These are phyloP conservation scores for Cataglyphis cursor DNA, from an alignment of 2,888 invertebrate species.

Conservation along the genomic window DNA sequence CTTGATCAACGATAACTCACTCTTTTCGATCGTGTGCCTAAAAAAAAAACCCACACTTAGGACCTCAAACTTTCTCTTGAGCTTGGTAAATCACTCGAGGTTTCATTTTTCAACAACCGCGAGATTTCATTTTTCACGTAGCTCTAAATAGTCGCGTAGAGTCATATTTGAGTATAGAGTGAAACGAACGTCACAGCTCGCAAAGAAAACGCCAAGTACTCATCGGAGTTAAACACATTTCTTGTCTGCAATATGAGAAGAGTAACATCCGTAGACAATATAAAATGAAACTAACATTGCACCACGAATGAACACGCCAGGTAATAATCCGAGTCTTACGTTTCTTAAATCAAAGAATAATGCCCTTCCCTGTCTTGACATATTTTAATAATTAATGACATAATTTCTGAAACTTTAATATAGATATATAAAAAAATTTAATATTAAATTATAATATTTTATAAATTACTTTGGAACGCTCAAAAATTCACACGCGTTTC, in stretches of 20 bases:
- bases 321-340: not conserved
- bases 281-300: not conserved
- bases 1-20: not conserved
- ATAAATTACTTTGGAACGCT: not conserved
- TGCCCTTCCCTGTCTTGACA: not conserved
- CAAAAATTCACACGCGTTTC: not conserved
- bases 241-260: not conserved
- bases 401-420: not conserved
- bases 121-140: conserved; percentile 35
- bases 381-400: not conserved
- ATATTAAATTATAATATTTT: too few relatives aligned
- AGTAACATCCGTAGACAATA: not conserved
- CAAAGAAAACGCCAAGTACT: conserved; percentile 5
- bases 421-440: not conserved
- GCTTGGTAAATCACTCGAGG: conserved; percentile 11
- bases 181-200: conserved; percentile 12
- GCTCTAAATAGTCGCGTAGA: conserved; percentile 33
- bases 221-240: conserved; percentile 18
- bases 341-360: not conserved
- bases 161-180: conserved; percentile 21
- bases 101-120: conserved; percentile 40
- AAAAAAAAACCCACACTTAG: not conserved
- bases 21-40: not conserved
- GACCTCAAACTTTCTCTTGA: not conserved
- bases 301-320: not conserved